phyloP scores from a whole-genome alignment of 2,797 vertebrate species.

The Melanotaenia nigrans region DNA sequence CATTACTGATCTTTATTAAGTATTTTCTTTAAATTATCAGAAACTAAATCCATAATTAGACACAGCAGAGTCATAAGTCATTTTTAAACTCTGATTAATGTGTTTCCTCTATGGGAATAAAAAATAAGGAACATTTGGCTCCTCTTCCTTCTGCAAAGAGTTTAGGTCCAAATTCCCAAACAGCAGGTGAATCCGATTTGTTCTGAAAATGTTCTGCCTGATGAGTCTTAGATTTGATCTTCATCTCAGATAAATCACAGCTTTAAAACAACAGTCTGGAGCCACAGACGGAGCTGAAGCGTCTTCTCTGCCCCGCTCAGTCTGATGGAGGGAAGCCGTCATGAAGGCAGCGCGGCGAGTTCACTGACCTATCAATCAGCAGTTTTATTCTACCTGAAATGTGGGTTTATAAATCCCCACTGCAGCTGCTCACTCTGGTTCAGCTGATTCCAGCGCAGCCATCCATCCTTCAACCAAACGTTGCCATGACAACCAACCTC shows the following conservation, averaged over 20 bases:
- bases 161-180: neutral
- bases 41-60: neutral
- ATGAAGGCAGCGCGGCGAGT: neutral
- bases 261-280: neutral
- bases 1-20: neutral
- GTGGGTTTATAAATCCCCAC: neutral
- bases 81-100: neutral
- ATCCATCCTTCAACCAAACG: neutral
- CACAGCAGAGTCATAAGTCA: neutral
- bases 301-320: neutral
- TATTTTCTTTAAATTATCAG: slow-evolving; percentile 7
- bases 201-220: neutral
- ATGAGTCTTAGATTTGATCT: neutral
- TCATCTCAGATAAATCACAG: neutral
- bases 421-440: neutral
- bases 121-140: neutral
- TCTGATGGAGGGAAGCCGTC: neutral
- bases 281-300: neutral
- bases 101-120: neutral
- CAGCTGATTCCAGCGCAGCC: neutral
- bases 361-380: neutral
- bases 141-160: neutral
- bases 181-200: neutral
- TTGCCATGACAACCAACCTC: neutral
- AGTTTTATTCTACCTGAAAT: neutral